Evolutionary conservation across 2,797 vertebrate species (phyloP).

Genomic region (Lateolabrax maculatus): DNA sequence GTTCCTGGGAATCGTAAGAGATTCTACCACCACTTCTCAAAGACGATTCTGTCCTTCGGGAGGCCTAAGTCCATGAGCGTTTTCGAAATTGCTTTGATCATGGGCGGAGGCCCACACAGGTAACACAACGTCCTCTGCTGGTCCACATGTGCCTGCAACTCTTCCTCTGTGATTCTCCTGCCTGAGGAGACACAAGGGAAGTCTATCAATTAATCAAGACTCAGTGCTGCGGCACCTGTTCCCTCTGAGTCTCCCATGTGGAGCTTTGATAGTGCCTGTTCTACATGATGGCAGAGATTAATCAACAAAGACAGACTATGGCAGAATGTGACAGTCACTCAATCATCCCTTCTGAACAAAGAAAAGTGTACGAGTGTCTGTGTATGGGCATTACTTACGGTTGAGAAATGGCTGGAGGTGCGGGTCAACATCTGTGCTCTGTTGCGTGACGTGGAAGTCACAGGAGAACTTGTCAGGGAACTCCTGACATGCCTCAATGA

Average conservation of each 20-base stretch:
- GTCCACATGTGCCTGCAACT: slow-evolving; percentile 85
- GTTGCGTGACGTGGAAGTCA: slow-evolving; percentile 91
- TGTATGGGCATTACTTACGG: slow-evolving; percentile 79
- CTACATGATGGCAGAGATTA: slow-evolving; percentile 43
- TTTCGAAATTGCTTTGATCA: slow-evolving; percentile 92
- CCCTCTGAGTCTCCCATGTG: neutral
- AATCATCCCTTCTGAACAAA: slow-evolving; percentile 42
- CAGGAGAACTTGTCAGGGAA: slow-evolving; percentile 92
- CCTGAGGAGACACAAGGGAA: slow-evolving; percentile 80
- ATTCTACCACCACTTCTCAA: slow-evolving; percentile 99
- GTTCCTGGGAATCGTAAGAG: neutral
- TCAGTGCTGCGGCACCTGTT: neutral
- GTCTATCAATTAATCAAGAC: slow-evolving; percentile 34
- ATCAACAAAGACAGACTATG: slow-evolving; percentile 49
- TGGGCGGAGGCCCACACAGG: slow-evolving; percentile 96
- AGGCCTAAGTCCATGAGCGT: slow-evolving; percentile 86
- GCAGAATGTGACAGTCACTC: slow-evolving; percentile 46
- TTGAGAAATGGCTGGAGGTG: slow-evolving; percentile 87
- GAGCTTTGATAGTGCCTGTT: slow-evolving; percentile 35
- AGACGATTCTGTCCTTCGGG: slow-evolving; percentile 88
- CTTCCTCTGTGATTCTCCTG: slow-evolving; percentile 89
- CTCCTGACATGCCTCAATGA: slow-evolving; percentile 87
- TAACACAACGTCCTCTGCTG: slow-evolving; percentile 90
- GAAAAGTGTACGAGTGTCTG: neutral
- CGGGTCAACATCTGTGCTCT: slow-evolving; percentile 84